Evolutionary conservation across 2,113 vertebrate species (phyloP), one percentile per base, ranked within the genome.

Genomic region (Sciurus niger): DNA sequence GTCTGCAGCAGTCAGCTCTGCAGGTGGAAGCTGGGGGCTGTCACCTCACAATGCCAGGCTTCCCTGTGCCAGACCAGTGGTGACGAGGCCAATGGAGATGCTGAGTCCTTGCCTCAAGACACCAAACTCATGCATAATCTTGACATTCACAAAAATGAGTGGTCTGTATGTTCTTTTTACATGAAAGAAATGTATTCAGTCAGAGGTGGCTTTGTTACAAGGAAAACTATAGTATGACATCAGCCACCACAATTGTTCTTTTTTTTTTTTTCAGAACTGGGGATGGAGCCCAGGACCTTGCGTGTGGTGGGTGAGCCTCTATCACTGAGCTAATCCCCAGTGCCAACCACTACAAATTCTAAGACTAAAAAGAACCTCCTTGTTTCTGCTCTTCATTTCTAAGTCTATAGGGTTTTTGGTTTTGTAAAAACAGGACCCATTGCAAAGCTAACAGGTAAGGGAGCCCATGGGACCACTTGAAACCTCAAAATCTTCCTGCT

Each of bases 181-280:
- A 18, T 5, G 6, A 25, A 14, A 40, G 40, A 14, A 51, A 30
- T 1, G 17, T 16, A 8, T 28, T 70, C 34, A 11, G 6, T 0
- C 1, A 83, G 65, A 82, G 37, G 12, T 4, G 8, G 37, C 55
- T 88, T 40, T 53, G 40, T 16, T 8, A 13, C 4, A 10, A 40
- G 53, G 88, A 24, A 55, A 32, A 22, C 0, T 4, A 0, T 4
- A 7, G 3, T 9, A 4, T 1, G 34, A 25, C 3, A 84, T 25
- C 4, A 24, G 20, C n/a, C 37, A 55, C 8, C 60, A 60, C 58
- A 28, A 63, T 4, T 63, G 9, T 11, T 63, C 8, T 58, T 58
- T 22, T 58, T 58, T 58, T 58, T 63, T 63, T 60, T 63, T 10
- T 2, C 24, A 28, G 60, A 28, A 63, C 60, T 24, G 24, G 24